A percentile compares a stretch with the other conserved stretches of the same genome.
Evolutionary conservation across 2,888 invertebrate genomes (phyloP).

Genomic region (Pycnomerus fuliginosus): DNA sequence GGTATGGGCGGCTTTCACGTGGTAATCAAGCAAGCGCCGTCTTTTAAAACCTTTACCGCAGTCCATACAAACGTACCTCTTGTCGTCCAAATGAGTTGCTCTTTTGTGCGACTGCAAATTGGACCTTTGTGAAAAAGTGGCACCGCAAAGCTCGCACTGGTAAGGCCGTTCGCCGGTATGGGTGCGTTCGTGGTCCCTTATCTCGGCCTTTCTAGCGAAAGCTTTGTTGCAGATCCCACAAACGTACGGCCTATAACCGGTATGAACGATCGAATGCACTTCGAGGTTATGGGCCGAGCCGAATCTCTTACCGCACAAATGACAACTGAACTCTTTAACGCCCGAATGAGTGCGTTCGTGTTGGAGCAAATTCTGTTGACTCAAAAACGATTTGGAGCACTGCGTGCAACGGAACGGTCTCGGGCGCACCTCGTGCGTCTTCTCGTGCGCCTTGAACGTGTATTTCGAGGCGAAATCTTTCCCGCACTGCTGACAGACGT

Average conservation of each 20-base stretch:
- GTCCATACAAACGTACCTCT: slow-evolving; percentile 67
- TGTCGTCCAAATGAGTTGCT: slow-evolving; percentile 76
- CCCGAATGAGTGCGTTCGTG: slow-evolving; percentile 75
- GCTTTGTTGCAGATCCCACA: slow-evolving; percentile 72
- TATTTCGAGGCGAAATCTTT: slow-evolving; percentile 80
- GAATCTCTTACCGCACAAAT: slow-evolving; percentile 74
- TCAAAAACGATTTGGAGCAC: slow-evolving; percentile 73
- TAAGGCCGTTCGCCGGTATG: slow-evolving; percentile 83
- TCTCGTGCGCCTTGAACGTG: slow-evolving; percentile 71
- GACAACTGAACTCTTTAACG: slow-evolving; percentile 68
- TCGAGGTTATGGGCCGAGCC: slow-evolving; percentile 70
- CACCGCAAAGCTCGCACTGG: slow-evolving; percentile 74
- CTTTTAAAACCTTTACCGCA: slow-evolving; percentile 77
- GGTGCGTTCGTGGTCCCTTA: slow-evolving; percentile 76
- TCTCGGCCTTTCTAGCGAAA: slow-evolving; percentile 75
- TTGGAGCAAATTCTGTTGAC: slow-evolving; percentile 73
- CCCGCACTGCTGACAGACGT: slow-evolving; percentile 64
- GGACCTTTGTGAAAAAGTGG: slow-evolving; percentile 78
- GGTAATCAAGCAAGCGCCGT: slow-evolving; percentile 73
- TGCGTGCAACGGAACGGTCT: slow-evolving; percentile 67
- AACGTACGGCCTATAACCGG: slow-evolving; percentile 69
- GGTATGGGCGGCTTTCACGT: slow-evolving; percentile 77
- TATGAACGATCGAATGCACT: slow-evolving; percentile 78
- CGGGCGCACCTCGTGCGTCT: slow-evolving; percentile 69
- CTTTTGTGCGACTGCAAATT: slow-evolving; percentile 79